Conservation (phyloP, 1,140 invertebrate species). For the Bombus difficillimus region DNA sequence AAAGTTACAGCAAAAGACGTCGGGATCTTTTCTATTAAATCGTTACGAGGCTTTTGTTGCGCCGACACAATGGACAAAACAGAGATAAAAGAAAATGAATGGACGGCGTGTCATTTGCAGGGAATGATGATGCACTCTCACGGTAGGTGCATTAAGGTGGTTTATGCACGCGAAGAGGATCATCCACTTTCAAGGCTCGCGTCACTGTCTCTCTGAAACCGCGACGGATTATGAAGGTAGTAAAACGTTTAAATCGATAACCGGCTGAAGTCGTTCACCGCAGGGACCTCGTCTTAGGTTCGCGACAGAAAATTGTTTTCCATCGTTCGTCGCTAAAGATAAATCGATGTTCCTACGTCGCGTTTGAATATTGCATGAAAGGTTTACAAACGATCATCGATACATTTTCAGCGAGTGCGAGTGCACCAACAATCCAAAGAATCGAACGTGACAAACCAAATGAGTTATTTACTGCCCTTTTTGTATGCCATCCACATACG, state of each 20-base stretch:
- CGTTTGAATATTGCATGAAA: constrained; percentile 35
- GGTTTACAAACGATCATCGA: background rate
- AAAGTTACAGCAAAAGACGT: constrained; percentile 22
- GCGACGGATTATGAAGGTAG: constrained; percentile 51
- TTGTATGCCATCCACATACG: constrained; percentile 5
- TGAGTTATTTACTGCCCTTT: constrained; percentile 57
- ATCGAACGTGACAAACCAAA: constrained; percentile 50
- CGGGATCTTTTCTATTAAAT: constrained; percentile 61
- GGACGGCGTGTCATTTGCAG: constrained; percentile 64
- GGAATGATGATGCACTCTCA: constrained; percentile 67
- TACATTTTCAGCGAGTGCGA: background rate
- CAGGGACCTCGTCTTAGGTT: background rate
- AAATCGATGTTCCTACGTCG: constrained; percentile 22
- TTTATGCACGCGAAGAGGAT: constrained; percentile 65
- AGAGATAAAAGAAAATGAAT: constrained; percentile 62
- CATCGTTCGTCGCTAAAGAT: constrained; percentile 20
- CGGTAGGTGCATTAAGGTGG: constrained; percentile 68
- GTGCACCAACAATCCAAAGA: background rate
- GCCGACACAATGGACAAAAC: constrained; percentile 60
- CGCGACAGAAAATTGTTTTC: constrained; percentile 16
- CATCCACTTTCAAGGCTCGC: constrained; percentile 51
- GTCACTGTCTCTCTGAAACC: background rate
- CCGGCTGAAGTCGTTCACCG: background rate
- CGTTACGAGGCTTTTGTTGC: constrained; percentile 65
- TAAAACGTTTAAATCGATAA: constrained; percentile 64